These are phyloP conservation scores for Hipparchia sbordonii DNA, from an alignment of 2,888 invertebrate species.

Conservation along the genomic window DNA sequence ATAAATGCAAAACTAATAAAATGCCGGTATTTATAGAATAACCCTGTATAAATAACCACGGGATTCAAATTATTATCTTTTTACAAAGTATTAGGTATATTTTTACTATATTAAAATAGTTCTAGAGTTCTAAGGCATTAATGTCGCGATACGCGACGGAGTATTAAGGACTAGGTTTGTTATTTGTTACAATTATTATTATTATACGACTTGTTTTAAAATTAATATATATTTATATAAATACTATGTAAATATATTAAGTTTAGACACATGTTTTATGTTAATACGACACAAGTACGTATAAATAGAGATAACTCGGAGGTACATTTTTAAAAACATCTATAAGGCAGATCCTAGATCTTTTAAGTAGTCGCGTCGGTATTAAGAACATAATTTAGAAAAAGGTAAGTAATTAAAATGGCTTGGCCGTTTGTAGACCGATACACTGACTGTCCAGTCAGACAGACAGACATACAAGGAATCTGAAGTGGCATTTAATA, in stretches of 20 bases:
- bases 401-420: background rate
- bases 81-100: slow-evolving; percentile 29
- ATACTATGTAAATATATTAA: slow-evolving; percentile 56
- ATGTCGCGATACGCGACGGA: slow-evolving; percentile 54
- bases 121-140: slow-evolving; percentile 69
- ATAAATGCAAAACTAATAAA: background rate
- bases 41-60: background rate
- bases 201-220: slow-evolving; percentile 39
- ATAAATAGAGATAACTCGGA: slow-evolving; percentile 55
- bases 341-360: slow-evolving; percentile 73
- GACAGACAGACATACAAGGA: background rate
- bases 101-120: slow-evolving; percentile 41
- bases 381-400: background rate
- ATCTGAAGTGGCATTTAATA: background rate
- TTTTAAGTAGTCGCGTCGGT: slow-evolving; percentile 63
- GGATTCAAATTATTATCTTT: slow-evolving; percentile 11
- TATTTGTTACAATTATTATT: slow-evolving; percentile 19
- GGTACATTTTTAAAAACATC: slow-evolving; percentile 74
- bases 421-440: too few species aligned
- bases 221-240: slow-evolving; percentile 50
- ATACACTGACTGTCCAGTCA: background rate
- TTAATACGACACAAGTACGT: slow-evolving; percentile 40
- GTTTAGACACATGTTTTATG: slow-evolving; percentile 51
- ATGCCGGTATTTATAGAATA: background rate
- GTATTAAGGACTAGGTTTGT: slow-evolving; percentile 47